Evolutionary conservation across 2,797 vertebrate genomes (phyloP), one percentile per base, ranked within the genome.

Genomic region (Vultur gryphus): DNA sequence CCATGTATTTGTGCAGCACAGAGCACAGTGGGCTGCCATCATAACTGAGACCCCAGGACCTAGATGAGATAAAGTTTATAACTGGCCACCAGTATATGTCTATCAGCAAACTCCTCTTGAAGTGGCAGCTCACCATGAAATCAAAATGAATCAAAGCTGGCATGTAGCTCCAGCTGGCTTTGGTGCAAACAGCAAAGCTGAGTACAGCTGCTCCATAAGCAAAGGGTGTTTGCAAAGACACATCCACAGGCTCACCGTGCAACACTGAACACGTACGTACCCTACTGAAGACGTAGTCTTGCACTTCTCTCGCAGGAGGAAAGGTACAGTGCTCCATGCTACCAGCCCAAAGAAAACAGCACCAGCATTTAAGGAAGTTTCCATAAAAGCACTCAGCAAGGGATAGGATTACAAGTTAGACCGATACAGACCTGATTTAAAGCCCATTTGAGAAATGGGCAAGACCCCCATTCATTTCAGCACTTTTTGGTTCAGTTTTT

Each of bases 231-330:
- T 80, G 59, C 39, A 55, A 7, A 76, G 82, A 49, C 26, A 49
- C 21, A 43, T 64, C 69, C 29, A 20, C 19, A 51, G 7, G 33
- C 37, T 67, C 44, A 4, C 13, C 3, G 3, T 16, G 51, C 75
- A 73, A 39, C 16, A 7, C 46, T 35, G 65, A 79, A 39, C 33
- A 49, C 0, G 0, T 8, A 44, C 1, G 0, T 13, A 51, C 11
- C 41, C 24, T 18, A 2, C 37, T 41, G 35, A 89, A 49, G 7
- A 12, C 12, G 29, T 3, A 44, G 55, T 37, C 52, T 48, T 61
- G 39, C 11, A 13, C 10, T 33, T 57, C 13, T 12, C 31, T 46
- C 1, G 1, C 13, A 49, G 78, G 26, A 80, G 29, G 19, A 62
- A 70, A 31, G 9, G 14, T 19, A 31, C 13, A 26, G 7, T 12